Base-by-base conservation (phyloP, 2,888 invertebrate genomes). In the Tetramorium bicarinatum region DNA sequence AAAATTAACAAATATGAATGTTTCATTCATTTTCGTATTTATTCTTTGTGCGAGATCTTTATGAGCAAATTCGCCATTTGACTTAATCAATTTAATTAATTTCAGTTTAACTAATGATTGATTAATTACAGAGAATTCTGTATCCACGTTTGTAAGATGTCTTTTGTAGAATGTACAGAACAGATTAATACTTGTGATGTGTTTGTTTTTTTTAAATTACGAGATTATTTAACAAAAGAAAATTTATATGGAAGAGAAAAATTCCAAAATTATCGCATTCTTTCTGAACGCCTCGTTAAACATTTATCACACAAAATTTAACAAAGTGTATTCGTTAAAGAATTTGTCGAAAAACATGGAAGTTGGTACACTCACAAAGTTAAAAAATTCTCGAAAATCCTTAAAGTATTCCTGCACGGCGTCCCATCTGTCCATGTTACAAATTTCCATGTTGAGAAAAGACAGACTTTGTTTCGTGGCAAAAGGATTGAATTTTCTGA, bases 361-460 rank as follows among this genome's bases (percentile, higher is more conserved):
- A 64, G 49, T 62, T 64, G 18, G 13, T 29, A 61, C 67, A 93
- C 93, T 93, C 85, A 93, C 93, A 86, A 89, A 72, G 4, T 72
- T 61, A 77, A 89, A 91, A 18, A 91, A 86, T 18, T 87, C 7
- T 3, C 75, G 7, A 34, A 93, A 91, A 82, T 93, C 93, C 52
- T 87, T 69, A 11, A 89, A 84, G 76, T 91, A 93, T 72, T 93
- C 93, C n/a, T 93, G 92, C 67, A 93, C 82, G 34, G 91, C 91
- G 85, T 92, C 90, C 92, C 91, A 93, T 82, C 85, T 91, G 49
- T 85, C 25, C 79, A 93, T 88, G 8, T 83, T n/a, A 21, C 41
- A 83, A 49, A 93, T 90, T 76, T 93, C 93, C 93, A 93, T 93
- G 66, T 11, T 80, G 71, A 38, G 15, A 29, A 49, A 41, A 49